A percentile compares a stretch with the other conserved stretches of the same genome.
phyloP scores from a whole-genome alignment of 2,113 vertebrate genomes.

The Aramus guarauna region DNA sequence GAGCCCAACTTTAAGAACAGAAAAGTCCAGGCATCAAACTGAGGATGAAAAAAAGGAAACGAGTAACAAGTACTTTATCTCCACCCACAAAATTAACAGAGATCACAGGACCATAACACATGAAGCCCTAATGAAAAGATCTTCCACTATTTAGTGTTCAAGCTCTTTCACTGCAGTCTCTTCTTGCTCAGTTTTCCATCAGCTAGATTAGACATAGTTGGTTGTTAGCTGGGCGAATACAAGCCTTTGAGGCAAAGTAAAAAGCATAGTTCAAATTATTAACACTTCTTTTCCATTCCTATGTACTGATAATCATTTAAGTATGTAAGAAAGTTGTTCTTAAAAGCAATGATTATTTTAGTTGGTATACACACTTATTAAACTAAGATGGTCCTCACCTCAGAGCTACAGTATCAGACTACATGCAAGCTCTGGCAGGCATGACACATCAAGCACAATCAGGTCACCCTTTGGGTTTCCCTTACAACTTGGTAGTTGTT shows the following conservation, averaged over 20 bases:
- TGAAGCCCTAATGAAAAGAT: not conserved
- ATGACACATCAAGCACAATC: not conserved
- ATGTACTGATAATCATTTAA: not conserved
- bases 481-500: not conserved
- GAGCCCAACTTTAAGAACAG: not conserved
- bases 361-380: not conserved
- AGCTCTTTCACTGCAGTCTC: not conserved
- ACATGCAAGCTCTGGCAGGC: not conserved
- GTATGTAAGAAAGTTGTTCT: not conserved
- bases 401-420: not conserved
- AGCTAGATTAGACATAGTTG: not conserved
- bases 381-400: not conserved
- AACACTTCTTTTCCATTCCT: not conserved
- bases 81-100: not conserved
- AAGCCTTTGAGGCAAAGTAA: not conserved
- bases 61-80: not conserved
- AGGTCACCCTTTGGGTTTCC: not conserved
- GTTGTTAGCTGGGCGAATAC: not conserved
- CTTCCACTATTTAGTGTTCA: not conserved
- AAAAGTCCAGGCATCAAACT: not conserved
- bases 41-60: not conserved
- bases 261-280: not conserved
- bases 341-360: not conserved
- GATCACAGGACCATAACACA: not conserved
- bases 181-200: not conserved